Conservation (phyloP, 2,797 vertebrate species). For the Ctenopoma multispine region DNA sequence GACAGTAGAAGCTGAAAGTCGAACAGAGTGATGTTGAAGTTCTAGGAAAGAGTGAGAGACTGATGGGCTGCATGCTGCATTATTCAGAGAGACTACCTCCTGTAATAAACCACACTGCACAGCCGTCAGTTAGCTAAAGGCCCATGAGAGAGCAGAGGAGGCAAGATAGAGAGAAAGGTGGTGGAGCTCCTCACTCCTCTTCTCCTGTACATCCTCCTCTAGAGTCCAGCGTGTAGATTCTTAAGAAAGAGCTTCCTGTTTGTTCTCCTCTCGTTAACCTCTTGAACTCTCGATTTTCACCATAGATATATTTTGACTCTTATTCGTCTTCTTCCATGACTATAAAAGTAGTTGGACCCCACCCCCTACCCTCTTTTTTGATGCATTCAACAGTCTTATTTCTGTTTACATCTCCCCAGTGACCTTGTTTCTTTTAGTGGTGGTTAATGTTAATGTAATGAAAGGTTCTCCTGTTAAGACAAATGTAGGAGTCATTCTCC, state of each 20-base stretch:
- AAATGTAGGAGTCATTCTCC: slow-evolving; percentile 13
- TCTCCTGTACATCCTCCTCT: slow-evolving; percentile 24
- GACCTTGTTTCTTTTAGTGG: slow-evolving; percentile 49
- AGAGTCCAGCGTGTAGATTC: slow-evolving; percentile 26
- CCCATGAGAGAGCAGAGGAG: slow-evolving; percentile 38
- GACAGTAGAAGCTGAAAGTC: slow-evolving; percentile 34
- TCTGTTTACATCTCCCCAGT: slow-evolving; percentile 33
- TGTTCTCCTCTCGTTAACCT: slow-evolving; percentile 52
- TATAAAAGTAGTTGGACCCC: neutral
- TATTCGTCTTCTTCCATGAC: neutral
- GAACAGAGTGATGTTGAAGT: slow-evolving; percentile 32
- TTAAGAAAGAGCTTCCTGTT: slow-evolving; percentile 25
- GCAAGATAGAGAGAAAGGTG: slow-evolving; percentile 37
- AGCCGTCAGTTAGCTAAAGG: slow-evolving; percentile 37
- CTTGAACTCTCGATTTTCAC: slow-evolving; percentile 37
- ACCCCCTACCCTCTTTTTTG: slow-evolving; percentile 7
- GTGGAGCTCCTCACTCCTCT: slow-evolving; percentile 21
- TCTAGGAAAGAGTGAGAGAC: slow-evolving; percentile 38
- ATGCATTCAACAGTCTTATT: slow-evolving; percentile 25
- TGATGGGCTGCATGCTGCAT: slow-evolving; percentile 49
- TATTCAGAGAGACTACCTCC: slow-evolving; percentile 61
- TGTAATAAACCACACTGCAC: slow-evolving; percentile 48
- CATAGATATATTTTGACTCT: slow-evolving; percentile 16
- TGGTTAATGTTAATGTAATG: slow-evolving; percentile 50
- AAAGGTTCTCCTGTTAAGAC: slow-evolving; percentile 44